These are phyloP conservation scores for Pocillopora grandis DNA, from an alignment of 92 coral and sea anemone species.

Conservation along the genomic window DNA sequence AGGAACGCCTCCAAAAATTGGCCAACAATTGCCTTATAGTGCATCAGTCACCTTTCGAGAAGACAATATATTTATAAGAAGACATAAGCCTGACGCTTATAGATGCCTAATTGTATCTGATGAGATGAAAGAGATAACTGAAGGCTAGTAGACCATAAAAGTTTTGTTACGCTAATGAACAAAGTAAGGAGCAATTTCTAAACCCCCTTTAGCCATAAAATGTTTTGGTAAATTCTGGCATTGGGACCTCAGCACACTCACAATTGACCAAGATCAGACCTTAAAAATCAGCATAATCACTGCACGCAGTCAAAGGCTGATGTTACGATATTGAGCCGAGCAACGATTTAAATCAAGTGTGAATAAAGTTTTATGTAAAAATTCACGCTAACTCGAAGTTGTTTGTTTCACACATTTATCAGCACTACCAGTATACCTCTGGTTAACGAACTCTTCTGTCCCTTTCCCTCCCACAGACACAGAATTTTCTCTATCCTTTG, in stretches of 20 bases:
- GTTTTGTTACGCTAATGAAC: constrained; percentile 23
- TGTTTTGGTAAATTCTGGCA: constrained; percentile 11
- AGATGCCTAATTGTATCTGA: constrained; percentile 79
- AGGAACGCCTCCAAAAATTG: constrained; percentile 96
- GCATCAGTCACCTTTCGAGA: constrained; percentile 81
- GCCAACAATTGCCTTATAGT: constrained; percentile 92
- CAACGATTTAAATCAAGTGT: constrained; percentile 36
- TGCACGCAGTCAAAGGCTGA: constrained; percentile 38
- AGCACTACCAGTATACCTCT: constrained; percentile 26
- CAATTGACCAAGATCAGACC: constrained; percentile 24
- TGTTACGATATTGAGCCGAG: constrained; percentile 31
- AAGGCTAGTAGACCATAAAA: constrained; percentile 24
- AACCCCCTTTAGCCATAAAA: not conserved
- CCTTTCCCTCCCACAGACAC: constrained; percentile 13
- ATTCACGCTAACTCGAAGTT: constrained; percentile 55
- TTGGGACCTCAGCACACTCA: constrained; percentile 2
- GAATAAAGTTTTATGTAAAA: constrained; percentile 34
- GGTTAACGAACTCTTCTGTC: constrained; percentile 20
- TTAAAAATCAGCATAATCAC: constrained; percentile 43
- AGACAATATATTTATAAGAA: constrained; percentile 82
- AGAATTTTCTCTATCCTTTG: not conserved
- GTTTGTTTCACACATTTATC: constrained; percentile 39
- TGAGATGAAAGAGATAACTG: constrained; percentile 75
- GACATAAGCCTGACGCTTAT: constrained; percentile 78
- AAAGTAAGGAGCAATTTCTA: constrained; percentile 28